These are phyloP conservation scores for Atherix ibis DNA, from an alignment of 2,888 invertebrate species.

Conservation along the genomic window DNA sequence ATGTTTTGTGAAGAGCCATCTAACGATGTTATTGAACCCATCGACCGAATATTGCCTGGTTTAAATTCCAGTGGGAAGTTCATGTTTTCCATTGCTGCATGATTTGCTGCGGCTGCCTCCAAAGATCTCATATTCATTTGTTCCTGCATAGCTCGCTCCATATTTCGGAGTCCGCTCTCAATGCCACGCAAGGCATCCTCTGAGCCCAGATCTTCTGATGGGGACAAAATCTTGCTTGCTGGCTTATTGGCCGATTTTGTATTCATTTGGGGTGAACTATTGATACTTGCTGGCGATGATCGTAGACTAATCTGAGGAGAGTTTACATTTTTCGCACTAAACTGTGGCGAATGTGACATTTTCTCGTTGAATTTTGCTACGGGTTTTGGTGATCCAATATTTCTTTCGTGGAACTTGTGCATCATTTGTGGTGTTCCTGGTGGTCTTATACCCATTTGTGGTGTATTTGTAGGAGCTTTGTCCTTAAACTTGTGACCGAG, in stretches of 20 bases:
- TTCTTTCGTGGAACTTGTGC: conserved; percentile 10
- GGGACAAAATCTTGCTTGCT: conserved; percentile 14
- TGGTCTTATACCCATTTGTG: conserved; percentile 4
- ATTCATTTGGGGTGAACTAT: conserved; percentile 12
- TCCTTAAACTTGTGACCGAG: conserved; percentile 25
- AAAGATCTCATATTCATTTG: conserved; percentile 30
- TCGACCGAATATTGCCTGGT: conserved; percentile 11
- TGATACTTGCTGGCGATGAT: conserved; percentile 11
- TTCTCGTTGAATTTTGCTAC: conserved; percentile 9
- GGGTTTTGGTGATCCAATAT: conserved; percentile 4
- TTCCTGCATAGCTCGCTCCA: conserved; percentile 34
- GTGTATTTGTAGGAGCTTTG: conserved; percentile 16
- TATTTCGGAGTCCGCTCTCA: conserved; percentile 31
- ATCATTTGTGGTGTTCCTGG: conserved; percentile 11
- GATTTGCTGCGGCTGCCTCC: conserved; percentile 20
- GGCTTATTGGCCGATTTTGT: conserved; percentile 5
- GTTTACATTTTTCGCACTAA: conserved; percentile 9
- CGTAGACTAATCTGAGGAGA: conserved; percentile 14
- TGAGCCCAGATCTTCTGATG: conserved; percentile 31
- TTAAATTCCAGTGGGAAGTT: conserved; percentile 14
- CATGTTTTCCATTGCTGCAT: conserved; percentile 10
- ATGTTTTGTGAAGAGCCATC: conserved; percentile 13
- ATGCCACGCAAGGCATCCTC: conserved; percentile 33
- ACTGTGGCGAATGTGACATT: conserved; percentile 10
- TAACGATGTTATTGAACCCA: conserved; percentile 15